Evolutionary conservation across 2,888 invertebrate species (phyloP).

Genomic region (Ceratothoa steindachneri): DNA sequence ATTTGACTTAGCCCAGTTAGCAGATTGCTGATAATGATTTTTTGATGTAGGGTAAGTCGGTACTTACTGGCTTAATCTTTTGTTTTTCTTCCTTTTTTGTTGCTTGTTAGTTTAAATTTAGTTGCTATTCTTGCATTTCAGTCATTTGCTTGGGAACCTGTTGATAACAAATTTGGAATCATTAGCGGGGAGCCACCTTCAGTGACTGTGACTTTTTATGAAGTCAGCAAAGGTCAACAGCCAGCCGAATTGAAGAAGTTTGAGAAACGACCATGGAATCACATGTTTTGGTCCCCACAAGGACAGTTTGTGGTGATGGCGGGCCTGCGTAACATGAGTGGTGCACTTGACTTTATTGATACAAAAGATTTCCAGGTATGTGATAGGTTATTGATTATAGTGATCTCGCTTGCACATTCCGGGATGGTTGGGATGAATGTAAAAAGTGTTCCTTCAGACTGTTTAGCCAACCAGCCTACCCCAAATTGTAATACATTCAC

Average conservation of each 20-base stretch:
- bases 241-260: constrained; percentile 70
- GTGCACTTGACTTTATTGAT: constrained; percentile 90
- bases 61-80: too few relatives aligned
- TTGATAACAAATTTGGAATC: constrained; percentile 91
- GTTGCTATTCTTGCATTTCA: too few relatives aligned
- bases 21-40: too few relatives aligned
- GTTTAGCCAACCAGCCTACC: too few relatives aligned
- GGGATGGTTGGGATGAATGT: too few relatives aligned
- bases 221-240: constrained; percentile 82
- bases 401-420: too few relatives aligned
- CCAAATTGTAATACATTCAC: too few relatives aligned
- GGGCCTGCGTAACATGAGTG: constrained; percentile 75
- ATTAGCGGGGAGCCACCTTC: constrained; percentile 88
- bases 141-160: constrained; percentile 97
- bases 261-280: constrained; percentile 81
- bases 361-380: constrained; percentile 77
- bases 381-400: background rate
- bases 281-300: constrained; percentile 88
- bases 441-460: background rate
- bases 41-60: too few relatives aligned
- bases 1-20: too few relatives aligned
- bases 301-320: constrained; percentile 94
- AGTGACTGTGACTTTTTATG: constrained; percentile 85
- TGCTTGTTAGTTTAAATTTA: too few relatives aligned
- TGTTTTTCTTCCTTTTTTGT: too few relatives aligned